Evolutionary conservation across 2,888 invertebrate genomes (phyloP).

Genomic region (Hedya salicella): DNA sequence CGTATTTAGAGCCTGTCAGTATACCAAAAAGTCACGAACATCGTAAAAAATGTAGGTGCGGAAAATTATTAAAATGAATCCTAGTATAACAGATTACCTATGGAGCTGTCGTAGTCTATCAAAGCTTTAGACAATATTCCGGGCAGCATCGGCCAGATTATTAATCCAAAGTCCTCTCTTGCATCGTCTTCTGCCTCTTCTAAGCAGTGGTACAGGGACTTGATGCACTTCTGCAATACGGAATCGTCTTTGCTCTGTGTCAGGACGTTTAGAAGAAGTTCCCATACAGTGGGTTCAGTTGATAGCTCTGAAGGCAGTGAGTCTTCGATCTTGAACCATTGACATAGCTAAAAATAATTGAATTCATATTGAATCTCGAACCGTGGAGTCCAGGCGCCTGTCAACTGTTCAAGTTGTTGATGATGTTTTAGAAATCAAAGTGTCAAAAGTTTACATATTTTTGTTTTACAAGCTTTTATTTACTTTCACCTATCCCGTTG

Average conservation of each 20-base stretch:
- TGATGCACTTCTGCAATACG: conserved; percentile 64
- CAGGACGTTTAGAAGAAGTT: conserved; percentile 68
- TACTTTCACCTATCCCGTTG: no score
- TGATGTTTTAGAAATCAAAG: no score
- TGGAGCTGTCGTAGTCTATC: conserved; percentile 62
- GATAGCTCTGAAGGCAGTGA: conserved; percentile 68
- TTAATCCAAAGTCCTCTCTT: conserved; percentile 60
- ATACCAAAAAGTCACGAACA: no score
- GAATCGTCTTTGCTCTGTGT: conserved; percentile 57
- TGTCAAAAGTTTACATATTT: no score
- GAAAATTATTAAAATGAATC: no score
- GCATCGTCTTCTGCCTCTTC: conserved; percentile 61
- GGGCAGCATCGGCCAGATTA: conserved; percentile 71
- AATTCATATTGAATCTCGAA: background rate
- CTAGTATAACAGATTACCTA: conserved; percentile 56
- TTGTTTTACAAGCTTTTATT: no score
- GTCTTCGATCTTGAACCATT: conserved; percentile 74
- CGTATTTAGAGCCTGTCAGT: no score
- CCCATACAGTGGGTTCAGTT: conserved; percentile 67
- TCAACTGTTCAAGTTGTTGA: no score
- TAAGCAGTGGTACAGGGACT: conserved; percentile 62
- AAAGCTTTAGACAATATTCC: conserved; percentile 66
- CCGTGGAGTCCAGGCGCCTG: no score
- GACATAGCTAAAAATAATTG: conserved; percentile 61
- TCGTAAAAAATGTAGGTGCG: no score